Conservation (phyloP, 1,140 invertebrate genomes). For the Lepidurus arcticus region DNA sequence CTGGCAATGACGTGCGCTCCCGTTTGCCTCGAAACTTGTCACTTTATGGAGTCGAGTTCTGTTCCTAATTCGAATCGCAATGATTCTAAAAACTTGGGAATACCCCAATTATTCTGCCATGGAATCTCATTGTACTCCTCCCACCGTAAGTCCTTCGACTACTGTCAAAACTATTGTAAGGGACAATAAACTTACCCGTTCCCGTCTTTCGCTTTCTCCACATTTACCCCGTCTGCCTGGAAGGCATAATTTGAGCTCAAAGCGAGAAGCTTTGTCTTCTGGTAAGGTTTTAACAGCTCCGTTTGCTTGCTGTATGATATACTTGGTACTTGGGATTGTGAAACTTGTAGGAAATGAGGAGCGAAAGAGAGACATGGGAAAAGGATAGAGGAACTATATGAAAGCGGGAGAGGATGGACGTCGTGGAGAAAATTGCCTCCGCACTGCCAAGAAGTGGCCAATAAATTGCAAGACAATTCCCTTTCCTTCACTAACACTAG, state of each 20-base stretch:
- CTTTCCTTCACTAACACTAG: not conserved
- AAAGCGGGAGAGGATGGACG: not conserved
- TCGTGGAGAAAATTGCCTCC: slow-evolving; percentile 4
- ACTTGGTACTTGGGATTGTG: not conserved
- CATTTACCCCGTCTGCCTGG: no score
- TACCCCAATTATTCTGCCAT: not conserved
- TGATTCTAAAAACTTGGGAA: not conserved
- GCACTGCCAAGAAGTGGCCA: slow-evolving; percentile 20
- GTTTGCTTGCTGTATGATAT: not conserved
- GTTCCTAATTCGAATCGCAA: not conserved
- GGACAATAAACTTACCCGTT: no score
- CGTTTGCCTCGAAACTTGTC: slow-evolving; percentile 9
- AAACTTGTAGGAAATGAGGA: not conserved
- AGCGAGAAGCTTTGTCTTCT: not conserved
- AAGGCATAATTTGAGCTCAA: no score
- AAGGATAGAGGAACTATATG: not conserved
- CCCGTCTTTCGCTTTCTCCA: no score
- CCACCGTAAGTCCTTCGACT: no score
- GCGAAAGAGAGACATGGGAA: not conserved
- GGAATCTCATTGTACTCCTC: not conserved
- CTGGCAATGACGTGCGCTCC: slow-evolving; percentile 11
- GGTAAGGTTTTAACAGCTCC: not conserved
- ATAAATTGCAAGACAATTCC: not conserved
- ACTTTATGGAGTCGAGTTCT: not conserved
- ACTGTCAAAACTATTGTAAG: no score